Conservation (phyloP, 2,113 vertebrate genomes). For the Salvelinus alpinus region DNA sequence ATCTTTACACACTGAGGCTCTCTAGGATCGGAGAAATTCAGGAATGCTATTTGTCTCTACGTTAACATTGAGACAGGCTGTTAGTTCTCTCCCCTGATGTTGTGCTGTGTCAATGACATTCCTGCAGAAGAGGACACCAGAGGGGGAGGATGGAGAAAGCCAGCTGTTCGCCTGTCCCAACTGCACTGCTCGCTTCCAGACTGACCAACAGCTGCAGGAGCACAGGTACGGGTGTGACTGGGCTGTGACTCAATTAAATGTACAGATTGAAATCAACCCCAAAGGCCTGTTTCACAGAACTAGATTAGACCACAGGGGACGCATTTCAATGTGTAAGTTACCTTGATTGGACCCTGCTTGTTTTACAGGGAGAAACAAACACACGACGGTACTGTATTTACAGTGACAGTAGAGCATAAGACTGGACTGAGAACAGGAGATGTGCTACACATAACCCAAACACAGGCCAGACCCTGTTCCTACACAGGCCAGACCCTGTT, state of each 20-base stretch:
- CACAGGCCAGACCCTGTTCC: not conserved
- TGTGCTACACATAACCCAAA: not conserved
- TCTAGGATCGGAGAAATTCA: not conserved
- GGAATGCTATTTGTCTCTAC: not conserved
- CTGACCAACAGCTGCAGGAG: slow-evolving; percentile 65
- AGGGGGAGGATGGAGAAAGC: not conserved
- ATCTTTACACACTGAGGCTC: too few relatives aligned
- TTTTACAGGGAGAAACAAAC: too few relatives aligned
- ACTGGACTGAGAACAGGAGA: not conserved
- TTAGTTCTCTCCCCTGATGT: not conserved
- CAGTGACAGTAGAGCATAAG: not conserved
- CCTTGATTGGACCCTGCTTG: too few relatives aligned
- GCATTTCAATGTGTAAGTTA: too few relatives aligned
- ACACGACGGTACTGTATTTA: too few relatives aligned
- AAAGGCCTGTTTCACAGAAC: not conserved
- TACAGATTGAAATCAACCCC: not conserved
- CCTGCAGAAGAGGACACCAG: not conserved
- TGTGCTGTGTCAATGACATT: not conserved
- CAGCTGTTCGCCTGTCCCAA: slow-evolving; percentile 61
- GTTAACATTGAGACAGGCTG: not conserved
- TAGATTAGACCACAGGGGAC: too few relatives aligned
- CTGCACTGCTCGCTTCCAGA: slow-evolving; percentile 74
- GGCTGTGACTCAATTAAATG: not conserved
- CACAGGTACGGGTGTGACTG: slow-evolving; percentile 56
- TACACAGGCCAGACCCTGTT: slow-evolving; percentile 1